Percentiles rank a stretch among this genome's conserved stretches.
phyloP scores from a whole-genome alignment of 2,113 vertebrate genomes.

The Bettongia penicillata region DNA sequence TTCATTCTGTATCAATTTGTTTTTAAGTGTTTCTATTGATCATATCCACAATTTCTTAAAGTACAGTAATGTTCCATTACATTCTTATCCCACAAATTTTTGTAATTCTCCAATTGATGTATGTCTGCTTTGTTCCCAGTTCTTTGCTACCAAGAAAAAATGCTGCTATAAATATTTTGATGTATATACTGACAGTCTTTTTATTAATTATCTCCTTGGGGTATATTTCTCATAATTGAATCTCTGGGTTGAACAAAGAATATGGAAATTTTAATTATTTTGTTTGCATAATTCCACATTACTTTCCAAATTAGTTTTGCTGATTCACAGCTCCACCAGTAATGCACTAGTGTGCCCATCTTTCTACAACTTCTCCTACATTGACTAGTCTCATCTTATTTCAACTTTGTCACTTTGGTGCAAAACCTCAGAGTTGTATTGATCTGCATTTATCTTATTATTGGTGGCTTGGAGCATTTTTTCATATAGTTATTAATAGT shows the following conservation, averaged over 20 bases:
- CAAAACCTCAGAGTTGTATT: not conserved
- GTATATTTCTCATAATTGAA: not conserved
- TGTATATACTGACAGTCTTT: not conserved
- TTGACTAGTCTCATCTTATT: not conserved
- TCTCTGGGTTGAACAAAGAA: not conserved
- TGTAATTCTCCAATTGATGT: not conserved
- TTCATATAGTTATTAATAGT: not conserved
- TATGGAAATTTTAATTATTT: not conserved
- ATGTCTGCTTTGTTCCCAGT: not conserved
- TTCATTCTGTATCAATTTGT: not conserved
- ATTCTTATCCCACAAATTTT: not conserved
- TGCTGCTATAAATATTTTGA: not conserved
- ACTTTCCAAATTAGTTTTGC: not conserved
- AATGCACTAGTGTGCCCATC: not conserved
- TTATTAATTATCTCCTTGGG: not conserved
- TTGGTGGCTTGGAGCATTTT: not conserved
- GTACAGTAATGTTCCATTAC: not conserved
- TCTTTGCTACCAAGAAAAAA: not conserved
- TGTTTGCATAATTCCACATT: not conserved
- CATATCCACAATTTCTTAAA: not conserved
- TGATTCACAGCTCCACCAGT: not conserved
- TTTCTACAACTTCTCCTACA: not conserved
- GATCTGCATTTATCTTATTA: not conserved
- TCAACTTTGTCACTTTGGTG: not conserved
- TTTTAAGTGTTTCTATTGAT: not conserved